phyloP scores from a whole-genome alignment of 2,113 vertebrate species.

The Bujurquina vittata region DNA sequence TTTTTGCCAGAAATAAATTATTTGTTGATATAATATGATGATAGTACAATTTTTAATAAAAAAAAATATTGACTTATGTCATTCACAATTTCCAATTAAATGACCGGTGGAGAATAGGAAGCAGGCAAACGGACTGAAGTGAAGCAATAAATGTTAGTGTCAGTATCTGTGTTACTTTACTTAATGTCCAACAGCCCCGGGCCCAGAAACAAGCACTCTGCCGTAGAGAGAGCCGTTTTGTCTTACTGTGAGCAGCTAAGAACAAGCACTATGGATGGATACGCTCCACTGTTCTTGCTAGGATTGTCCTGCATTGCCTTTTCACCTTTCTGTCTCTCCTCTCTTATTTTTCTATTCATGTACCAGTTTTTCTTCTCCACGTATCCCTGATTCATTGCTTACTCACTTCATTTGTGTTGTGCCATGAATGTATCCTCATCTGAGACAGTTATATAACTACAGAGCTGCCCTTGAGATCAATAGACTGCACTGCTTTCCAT shows the following conservation, averaged over 20 bases:
- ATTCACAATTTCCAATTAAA: constrained; percentile 42
- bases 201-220: constrained; percentile 37
- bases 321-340: not conserved
- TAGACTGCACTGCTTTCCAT: not conserved
- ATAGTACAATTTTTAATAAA: too few species aligned
- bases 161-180: constrained; percentile 50
- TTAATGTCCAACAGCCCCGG: constrained; percentile 42
- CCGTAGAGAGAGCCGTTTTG: constrained; percentile 48
- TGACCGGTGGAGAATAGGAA: constrained; percentile 19
- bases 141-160: constrained; percentile 56
- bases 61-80: constrained; percentile 10
- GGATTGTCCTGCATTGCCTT: not conserved
- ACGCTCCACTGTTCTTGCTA: constrained; percentile 26
- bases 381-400: constrained; percentile 1
- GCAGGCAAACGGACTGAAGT: constrained; percentile 34
- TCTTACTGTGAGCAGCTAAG: constrained; percentile 23
- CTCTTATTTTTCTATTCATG: not conserved
- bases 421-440: not conserved
- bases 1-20: not conserved
- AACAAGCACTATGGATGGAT: constrained; percentile 28
- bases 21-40: not conserved
- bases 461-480: constrained; percentile 12
- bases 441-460: not conserved
- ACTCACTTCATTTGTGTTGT: constrained; percentile 1
- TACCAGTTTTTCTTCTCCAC: not conserved